Evolutionary conservation across 2,888 invertebrate genomes (phyloP).

Genomic region (Sussaba pulchella): DNA sequence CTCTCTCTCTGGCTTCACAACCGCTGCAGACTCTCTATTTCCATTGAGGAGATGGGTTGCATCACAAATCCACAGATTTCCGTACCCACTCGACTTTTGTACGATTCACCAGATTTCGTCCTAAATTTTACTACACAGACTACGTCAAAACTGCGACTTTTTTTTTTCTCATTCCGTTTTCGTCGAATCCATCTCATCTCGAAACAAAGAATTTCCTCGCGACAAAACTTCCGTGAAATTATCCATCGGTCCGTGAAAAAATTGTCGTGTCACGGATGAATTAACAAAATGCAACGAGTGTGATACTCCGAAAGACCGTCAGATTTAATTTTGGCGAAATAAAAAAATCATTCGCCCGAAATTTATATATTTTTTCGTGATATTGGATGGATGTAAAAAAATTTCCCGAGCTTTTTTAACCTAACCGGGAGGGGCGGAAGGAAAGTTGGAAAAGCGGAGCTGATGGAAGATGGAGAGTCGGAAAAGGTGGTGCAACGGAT

Average conservation of each 20-base stretch:
- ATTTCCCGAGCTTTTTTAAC: conserved; percentile 4
- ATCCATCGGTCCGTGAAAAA: not conserved
- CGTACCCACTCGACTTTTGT: conserved; percentile 58
- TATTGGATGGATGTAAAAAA: not conserved
- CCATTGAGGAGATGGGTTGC: conserved; percentile 57
- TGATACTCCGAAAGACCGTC: too few species aligned
- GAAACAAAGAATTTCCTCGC: not conserved
- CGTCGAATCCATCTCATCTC: conserved; percentile 2
- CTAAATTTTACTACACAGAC: conserved; percentile 9
- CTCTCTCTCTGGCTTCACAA: conserved; percentile 55
- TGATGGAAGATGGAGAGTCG: conserved; percentile 66
- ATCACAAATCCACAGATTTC: conserved; percentile 67
- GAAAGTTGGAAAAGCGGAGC: not conserved
- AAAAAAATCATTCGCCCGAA: too few species aligned
- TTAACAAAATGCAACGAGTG: not conserved
- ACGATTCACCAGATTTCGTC: conserved; percentile 30
- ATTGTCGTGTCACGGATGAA: not conserved
- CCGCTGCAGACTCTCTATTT: conserved; percentile 38
- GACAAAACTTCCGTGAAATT: not conserved
- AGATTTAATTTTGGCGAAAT: too few species aligned
- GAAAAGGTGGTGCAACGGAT: conserved; percentile 67
- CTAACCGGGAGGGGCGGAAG: not conserved
- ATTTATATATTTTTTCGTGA: not conserved
- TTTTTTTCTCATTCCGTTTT: not conserved
- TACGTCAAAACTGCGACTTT: conserved; percentile 8